Evolutionary conservation across 1,140 invertebrate genomes (phyloP), one percentile per base, ranked within the genome.

Genomic region (Philopotamus ludificatus): DNA sequence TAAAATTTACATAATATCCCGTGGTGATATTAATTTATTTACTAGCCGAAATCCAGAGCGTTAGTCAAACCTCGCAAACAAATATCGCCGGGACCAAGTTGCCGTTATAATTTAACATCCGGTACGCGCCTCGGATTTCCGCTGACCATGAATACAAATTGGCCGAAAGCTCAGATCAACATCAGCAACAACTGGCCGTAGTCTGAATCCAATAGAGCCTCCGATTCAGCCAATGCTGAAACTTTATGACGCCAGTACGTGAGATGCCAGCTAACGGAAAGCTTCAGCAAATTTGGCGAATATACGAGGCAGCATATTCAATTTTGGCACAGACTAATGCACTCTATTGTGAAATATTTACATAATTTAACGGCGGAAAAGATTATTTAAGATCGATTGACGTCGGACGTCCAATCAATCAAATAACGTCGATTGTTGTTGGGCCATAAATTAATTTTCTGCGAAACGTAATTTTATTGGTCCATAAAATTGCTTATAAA

Each of bases 121-220:
- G 55, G 34, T 62, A 59, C 41, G 39, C 50, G 22, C 51, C 44
- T 23, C 41, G 50, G 54, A 20, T 41, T 50, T 58, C 25, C 39
- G 41, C 61, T 63, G 66, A 64, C 66, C 62, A 68, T 68, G 66
- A 64, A 68, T 68, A 68, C 62, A 64, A 68, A 68, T 68, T 58
- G 53, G 15, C 1, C 20, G 9, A n/a, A 34, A 47, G 39, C 42
- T 4, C 22, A 60, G 47, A 51, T 28, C 7, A 34, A 23, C 34
- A 54, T 42, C 34, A 22, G 28, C 26, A 8, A 28, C 54, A 61
- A 67, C 58, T 51, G 65, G 54, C 63, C 50, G 50, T 25, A 49
- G 44, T 64, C 34, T 49, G 45, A 39, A 39, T 50, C 54, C 7
- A 49, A 12, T 16, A 22, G 15, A 7, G 21, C 26, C 55, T 21